phyloP scores from a whole-genome alignment of 2,113 vertebrate species.

The Chaetodon auriga region DNA sequence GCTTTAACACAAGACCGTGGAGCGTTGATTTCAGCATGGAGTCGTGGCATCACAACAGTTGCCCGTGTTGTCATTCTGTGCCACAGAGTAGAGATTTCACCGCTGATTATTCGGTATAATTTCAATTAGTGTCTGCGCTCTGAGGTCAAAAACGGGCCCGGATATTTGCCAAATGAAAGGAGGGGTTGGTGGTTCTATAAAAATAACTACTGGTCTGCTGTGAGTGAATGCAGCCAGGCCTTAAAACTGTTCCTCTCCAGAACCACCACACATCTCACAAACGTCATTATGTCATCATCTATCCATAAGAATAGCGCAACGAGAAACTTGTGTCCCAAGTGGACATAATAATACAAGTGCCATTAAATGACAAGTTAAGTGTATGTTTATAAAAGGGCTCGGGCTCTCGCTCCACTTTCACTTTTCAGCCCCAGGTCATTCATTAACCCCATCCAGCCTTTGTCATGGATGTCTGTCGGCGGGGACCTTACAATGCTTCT shows the following conservation, averaged over 20 bases:
- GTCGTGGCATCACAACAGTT: constrained; percentile 49
- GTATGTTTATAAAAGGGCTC: constrained; percentile 79
- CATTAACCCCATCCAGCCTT: constrained; percentile 81
- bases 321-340: constrained; percentile 70
- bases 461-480: constrained; percentile 77
- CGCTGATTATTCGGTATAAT: constrained; percentile 78
- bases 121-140: constrained; percentile 72
- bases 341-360: constrained; percentile 64
- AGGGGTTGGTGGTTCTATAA: background rate
- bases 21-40: constrained; percentile 63
- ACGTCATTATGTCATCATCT: constrained; percentile 37
- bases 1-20: constrained; percentile 74
- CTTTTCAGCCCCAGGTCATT: constrained; percentile 80
- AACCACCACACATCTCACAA: constrained; percentile 21
- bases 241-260: constrained; percentile 42
- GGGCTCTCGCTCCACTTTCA: constrained; percentile 61
- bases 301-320: constrained; percentile 75
- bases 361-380: constrained; percentile 81
- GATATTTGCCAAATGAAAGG: background rate
- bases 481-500: constrained; percentile 64
- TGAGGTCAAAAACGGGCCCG: background rate
- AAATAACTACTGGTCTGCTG: background rate
- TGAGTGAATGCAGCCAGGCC: constrained; percentile 9
- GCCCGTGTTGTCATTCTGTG: constrained; percentile 52
- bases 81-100: constrained; percentile 54